These are phyloP conservation scores for Cheilinus undulatus DNA, from an alignment of 2,113 vertebrate genomes.

Conservation along the genomic window DNA sequence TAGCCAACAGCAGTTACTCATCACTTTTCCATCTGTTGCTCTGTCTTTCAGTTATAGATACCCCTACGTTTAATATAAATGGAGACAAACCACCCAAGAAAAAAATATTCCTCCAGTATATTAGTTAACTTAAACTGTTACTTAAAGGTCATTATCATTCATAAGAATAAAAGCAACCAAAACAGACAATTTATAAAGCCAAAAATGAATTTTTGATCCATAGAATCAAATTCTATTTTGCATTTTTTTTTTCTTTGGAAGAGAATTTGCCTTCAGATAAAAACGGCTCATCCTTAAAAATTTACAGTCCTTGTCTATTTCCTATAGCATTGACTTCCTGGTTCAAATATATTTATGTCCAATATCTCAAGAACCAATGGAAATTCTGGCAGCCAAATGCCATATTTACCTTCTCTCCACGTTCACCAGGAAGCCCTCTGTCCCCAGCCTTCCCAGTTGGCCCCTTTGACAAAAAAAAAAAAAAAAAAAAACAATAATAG, in stretches of 20 bases:
- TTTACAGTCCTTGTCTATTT: background rate
- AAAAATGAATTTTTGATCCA: background rate
- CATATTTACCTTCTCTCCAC: slow-evolving; percentile 90
- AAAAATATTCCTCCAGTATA: no score
- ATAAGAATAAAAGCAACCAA: no score
- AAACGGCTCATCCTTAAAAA: no score
- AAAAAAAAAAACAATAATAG: slow-evolving; percentile 23
- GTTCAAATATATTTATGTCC: background rate
- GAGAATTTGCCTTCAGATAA: background rate
- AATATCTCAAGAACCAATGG: background rate
- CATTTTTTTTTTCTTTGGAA: background rate
- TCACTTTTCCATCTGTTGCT: background rate
- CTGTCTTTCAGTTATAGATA: no score
- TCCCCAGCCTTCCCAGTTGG: slow-evolving; percentile 88
- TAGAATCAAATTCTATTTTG: no score
- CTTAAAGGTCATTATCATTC: background rate
- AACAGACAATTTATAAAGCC: no score
- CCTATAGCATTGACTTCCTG: background rate
- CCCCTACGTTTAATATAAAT: no score
- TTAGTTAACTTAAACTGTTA: background rate
- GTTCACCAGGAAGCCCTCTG: slow-evolving; percentile 89
- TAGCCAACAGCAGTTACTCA: background rate
- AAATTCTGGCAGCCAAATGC: background rate
- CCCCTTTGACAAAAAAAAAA: no score
- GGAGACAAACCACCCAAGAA: no score